Conservation (phyloP, 2,888 invertebrate genomes). For the Protonemura montana region DNA sequence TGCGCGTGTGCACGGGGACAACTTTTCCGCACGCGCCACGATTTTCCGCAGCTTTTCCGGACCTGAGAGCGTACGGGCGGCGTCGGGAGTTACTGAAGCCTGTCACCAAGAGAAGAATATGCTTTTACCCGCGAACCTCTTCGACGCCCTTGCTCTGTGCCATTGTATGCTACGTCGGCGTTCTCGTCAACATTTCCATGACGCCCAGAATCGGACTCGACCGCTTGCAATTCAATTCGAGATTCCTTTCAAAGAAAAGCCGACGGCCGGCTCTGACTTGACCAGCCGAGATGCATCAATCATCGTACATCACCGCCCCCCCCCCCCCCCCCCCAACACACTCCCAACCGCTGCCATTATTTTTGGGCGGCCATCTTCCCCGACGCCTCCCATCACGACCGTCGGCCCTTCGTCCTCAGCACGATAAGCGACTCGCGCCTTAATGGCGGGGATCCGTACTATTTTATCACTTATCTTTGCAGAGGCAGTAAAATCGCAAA, state of each 20-base stretch:
- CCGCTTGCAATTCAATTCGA: neutral
- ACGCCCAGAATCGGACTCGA: neutral
- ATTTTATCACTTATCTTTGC: no score
- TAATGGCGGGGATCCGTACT: neutral
- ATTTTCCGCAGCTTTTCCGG: no score
- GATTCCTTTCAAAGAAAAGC: no score
- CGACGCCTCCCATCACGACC: neutral
- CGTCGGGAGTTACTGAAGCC: no score
- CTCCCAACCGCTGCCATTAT: neutral
- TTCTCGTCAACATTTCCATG: neutral
- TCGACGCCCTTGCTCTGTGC: neutral
- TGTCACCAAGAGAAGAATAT: no score
- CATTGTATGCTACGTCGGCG: neutral
- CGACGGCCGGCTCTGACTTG: neutral
- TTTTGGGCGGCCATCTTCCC: neutral
- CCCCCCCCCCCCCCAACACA: neutral
- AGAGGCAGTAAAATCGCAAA: no score
- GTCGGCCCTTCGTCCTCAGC: neutral
- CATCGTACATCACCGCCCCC: neutral
- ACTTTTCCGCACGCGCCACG: no score
- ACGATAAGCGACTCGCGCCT: neutral
- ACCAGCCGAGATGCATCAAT: conserved; percentile 21
- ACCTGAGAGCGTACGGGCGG: no score
- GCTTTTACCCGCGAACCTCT: no score
- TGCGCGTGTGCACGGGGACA: no score